Conservation (phyloP, 2,797 vertebrate species). For the Sitta carolinensis region DNA sequence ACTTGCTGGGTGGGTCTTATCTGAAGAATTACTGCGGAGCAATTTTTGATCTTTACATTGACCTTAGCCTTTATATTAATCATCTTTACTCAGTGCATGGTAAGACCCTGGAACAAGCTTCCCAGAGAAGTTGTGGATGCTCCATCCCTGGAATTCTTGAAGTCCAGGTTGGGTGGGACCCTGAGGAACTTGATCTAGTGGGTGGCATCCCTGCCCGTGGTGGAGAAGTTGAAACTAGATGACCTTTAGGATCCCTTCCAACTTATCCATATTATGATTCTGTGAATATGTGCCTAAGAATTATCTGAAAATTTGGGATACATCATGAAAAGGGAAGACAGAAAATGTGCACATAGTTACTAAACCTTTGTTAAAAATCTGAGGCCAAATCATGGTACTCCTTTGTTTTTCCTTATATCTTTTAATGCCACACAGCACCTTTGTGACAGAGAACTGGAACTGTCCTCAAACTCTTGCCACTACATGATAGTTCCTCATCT, state of each 20-base stretch:
- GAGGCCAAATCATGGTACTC: not conserved
- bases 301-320: not conserved
- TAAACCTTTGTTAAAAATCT: not conserved
- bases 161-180: not conserved
- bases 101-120: not conserved
- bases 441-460: not conserved
- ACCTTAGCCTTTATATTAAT: not conserved
- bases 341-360: not conserved
- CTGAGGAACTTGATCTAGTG: not conserved
- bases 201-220: not conserved
- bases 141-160: not conserved
- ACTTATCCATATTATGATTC: not conserved
- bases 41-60: not conserved
- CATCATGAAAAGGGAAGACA: not conserved
- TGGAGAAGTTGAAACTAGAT: not conserved
- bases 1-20: not conserved
- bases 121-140: not conserved
- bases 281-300: not conserved
- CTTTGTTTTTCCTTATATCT: not conserved
- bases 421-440: not conserved
- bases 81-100: not conserved
- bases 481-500: not conserved
- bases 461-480: not conserved
- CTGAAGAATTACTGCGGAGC: not conserved
- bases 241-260: not conserved